Percentiles rank a stretch among this genome's conserved stretches.
Conservation (phyloP, 2,888 invertebrate species). For the Campoletis raptor region DNA sequence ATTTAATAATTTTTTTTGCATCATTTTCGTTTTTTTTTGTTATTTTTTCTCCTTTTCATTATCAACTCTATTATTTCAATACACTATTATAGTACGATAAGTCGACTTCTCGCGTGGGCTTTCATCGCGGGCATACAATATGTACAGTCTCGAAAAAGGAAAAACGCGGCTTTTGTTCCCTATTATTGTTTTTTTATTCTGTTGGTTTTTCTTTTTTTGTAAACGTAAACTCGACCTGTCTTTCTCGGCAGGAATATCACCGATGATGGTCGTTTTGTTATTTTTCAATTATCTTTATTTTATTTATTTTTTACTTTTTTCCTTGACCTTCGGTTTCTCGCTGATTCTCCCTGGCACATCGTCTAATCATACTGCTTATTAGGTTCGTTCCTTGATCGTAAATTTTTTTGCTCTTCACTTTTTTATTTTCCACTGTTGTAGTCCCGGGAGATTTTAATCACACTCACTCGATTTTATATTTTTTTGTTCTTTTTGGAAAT, state of each 20-base stretch:
- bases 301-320: conserved; percentile 30
- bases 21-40: conserved; percentile 47
- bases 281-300: conserved; percentile 30
- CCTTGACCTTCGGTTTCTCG: conserved; percentile 64
- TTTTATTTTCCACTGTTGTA: conserved; percentile 35
- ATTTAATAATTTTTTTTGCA: conserved; percentile 41
- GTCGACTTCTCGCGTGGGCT: conserved; percentile 68
- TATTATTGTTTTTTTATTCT: conserved; percentile 65
- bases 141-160: conserved; percentile 70
- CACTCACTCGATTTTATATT: conserved; percentile 58
- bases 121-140: conserved; percentile 69
- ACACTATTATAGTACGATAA: conserved; percentile 62
- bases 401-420: conserved; percentile 45
- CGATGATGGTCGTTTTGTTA: conserved; percentile 49
- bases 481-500: conserved; percentile 44
- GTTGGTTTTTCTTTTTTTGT: conserved; percentile 31
- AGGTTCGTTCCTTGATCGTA: conserved; percentile 66
- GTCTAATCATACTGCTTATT: conserved; percentile 71
- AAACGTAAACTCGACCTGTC: conserved; percentile 60
- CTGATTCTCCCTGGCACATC: conserved; percentile 72
- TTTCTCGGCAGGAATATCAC: conserved; percentile 39
- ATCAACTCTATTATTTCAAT: conserved; percentile 65
- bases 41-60: conserved; percentile 39
- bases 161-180: conserved; percentile 71
- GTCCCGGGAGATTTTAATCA: conserved; percentile 49